Evolutionary conservation across 2,888 invertebrate species (phyloP).

Genomic region (Drosophila kuntzei): DNA sequence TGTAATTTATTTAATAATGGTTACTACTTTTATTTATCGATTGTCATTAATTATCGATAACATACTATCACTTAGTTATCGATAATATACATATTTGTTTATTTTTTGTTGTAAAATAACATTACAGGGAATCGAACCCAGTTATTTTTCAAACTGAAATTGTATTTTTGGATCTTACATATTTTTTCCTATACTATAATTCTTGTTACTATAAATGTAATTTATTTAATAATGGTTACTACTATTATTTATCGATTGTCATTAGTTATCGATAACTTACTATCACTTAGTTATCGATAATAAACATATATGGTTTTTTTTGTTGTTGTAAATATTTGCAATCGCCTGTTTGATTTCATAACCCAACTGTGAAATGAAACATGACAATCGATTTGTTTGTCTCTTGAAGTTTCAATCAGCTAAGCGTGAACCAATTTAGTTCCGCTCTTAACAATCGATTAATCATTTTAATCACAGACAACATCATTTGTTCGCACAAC

Average conservation of each 20-base stretch:
- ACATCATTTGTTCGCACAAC: slow-evolving; percentile 10
- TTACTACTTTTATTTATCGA: too few relatives aligned
- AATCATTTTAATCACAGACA: slow-evolving; percentile 37
- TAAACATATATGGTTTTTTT: neutral
- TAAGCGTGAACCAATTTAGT: slow-evolving; percentile 37
- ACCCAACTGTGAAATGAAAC: slow-evolving; percentile 11
- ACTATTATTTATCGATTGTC: too few relatives aligned
- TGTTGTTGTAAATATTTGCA: neutral
- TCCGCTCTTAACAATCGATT: slow-evolving; percentile 35
- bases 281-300: neutral
- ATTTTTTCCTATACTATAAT: too few relatives aligned
- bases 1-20: too few relatives aligned
- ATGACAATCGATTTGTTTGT: slow-evolving; percentile 20
- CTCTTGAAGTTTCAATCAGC: slow-evolving; percentile 19
- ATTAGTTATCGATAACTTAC: neutral
- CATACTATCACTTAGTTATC: neutral
- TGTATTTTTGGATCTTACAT: too few relatives aligned
- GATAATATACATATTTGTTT: too few relatives aligned
- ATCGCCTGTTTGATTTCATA: neutral
- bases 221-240: too few relatives aligned
- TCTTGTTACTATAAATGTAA: too few relatives aligned
- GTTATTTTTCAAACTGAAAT: too few relatives aligned
- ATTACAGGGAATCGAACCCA: too few relatives aligned
- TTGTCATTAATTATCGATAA: neutral
- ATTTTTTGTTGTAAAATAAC: too few relatives aligned